These are phyloP conservation scores for Acrocephalus scirpaceus DNA, from an alignment of 2,797 vertebrate species.

Conservation along the genomic window DNA sequence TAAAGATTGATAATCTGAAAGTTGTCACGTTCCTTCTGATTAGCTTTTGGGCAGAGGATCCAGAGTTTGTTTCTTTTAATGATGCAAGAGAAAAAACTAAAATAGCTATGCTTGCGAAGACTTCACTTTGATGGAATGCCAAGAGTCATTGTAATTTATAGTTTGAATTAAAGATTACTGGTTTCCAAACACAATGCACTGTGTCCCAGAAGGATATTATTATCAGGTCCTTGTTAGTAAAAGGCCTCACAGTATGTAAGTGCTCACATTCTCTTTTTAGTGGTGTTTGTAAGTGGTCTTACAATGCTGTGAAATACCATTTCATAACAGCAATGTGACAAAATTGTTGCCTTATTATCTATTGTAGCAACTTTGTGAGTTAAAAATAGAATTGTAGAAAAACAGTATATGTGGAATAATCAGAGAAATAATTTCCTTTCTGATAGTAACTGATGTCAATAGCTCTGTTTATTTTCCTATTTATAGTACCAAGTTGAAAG, in stretches of 20 bases:
- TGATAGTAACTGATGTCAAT: background rate
- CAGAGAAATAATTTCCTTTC: background rate
- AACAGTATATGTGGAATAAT: background rate
- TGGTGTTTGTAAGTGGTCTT: background rate
- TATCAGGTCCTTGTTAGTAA: constrained; percentile 8
- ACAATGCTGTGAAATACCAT: background rate
- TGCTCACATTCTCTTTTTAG: background rate
- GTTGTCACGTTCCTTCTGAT: background rate
- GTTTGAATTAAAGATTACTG: constrained; percentile 34
- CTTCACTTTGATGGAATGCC: constrained; percentile 46
- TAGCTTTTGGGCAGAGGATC: background rate
- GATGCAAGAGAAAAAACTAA: constrained; percentile 7
- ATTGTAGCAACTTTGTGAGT: background rate
- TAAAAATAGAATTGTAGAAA: background rate
- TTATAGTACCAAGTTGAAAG: constrained; percentile 13
- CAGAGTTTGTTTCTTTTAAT: background rate
- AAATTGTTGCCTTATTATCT: background rate
- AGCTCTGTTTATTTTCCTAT: background rate
- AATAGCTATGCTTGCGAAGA: background rate
- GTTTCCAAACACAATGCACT: constrained; percentile 32
- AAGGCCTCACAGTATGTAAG: background rate
- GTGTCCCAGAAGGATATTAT: background rate
- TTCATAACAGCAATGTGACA: background rate
- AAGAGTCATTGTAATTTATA: constrained; percentile 42
- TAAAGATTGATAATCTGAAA: background rate